Conservation (phyloP, 2,888 invertebrate species). For the Archips xylosteana region DNA sequence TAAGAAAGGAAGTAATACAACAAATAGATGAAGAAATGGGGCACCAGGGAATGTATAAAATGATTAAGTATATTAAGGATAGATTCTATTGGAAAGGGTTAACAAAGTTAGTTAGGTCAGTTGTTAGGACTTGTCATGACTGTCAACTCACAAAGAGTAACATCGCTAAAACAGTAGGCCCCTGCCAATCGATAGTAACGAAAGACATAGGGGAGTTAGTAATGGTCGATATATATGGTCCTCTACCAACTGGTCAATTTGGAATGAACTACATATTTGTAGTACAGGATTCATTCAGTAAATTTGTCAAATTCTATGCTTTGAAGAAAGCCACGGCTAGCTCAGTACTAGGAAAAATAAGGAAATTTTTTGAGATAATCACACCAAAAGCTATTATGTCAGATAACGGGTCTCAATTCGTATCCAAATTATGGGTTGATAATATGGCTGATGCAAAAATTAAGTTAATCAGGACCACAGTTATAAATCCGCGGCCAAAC, state of each 20-base stretch:
- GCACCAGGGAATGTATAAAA: neutral
- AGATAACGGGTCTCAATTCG: slow-evolving; percentile 45
- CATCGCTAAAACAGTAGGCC: neutral
- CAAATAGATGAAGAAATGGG: neutral
- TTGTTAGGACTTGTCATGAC: neutral
- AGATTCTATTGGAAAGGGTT: neutral
- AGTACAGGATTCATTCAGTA: slow-evolving; percentile 2
- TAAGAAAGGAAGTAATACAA: neutral
- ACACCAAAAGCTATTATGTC: slow-evolving; percentile 40
- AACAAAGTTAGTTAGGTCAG: neutral
- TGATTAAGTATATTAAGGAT: neutral
- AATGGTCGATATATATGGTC: slow-evolving; percentile 1
- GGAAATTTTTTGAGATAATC: slow-evolving; percentile 38
- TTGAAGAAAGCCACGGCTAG: slow-evolving; percentile 12
- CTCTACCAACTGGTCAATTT: neutral
- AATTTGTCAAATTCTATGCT: slow-evolving; percentile 1
- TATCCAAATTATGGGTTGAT: slow-evolving; percentile 29
- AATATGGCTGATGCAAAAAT: slow-evolving; percentile 16
- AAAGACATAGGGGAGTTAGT: slow-evolving; percentile 5
- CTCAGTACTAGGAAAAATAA: slow-evolving; percentile 31
- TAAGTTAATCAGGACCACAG: slow-evolving; percentile 43
- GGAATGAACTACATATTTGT: neutral
- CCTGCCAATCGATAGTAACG: neutral
- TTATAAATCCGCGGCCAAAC: slow-evolving; percentile 47
- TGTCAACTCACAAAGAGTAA: neutral